Base-by-base conservation (phyloP, 2,113 vertebrate species). In the human region DNA sequence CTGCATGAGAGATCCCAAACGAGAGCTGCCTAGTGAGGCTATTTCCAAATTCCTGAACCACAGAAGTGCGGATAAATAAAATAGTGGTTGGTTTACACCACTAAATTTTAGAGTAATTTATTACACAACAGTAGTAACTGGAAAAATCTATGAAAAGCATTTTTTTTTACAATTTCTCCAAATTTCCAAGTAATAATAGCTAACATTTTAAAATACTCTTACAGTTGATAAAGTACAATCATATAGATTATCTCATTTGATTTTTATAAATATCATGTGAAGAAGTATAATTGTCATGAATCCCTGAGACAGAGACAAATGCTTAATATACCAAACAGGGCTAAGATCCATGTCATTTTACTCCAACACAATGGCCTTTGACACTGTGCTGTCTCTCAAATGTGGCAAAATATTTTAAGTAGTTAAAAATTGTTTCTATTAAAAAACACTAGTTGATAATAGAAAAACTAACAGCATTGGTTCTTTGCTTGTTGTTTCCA, bases 381-480 rank as follows among this genome's bases (percentile, higher is more conserved):
- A 93, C 7, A 16, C 10, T 84, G 30, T 12, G 22, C 30, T 25
- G 38, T 68, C 59, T 94, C 52, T 89, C 40, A 94, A 79, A 87
- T 73, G 27, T 80, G 66, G 40, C 85, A 52, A 94, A 90, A 81
- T 66, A 89, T 64, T 93, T 90, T 96, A 96, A 97, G 64, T 52
- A 5, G 40, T 38, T 96, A 80, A 64, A 90, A 96, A 59, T 68
- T 90, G 35, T 85, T 75, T 83, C 32, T 79, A 66, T 76, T 86
- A 40, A 91, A 93, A 95, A 79, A 55, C 78, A 84, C 11, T 59
- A 76, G 43, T 57, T 40, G 27, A 61, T 75, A 75, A 97, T 90
- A 50, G 25, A 75, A 78, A 97, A 93, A 90, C 35, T 59, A 55
- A 68, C 32, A 79, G 7, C 75, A 73, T 0, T 94, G 38, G 52